Base-by-base conservation (phyloP, 2,888 invertebrate species). In the Sphinx pinastri region DNA sequence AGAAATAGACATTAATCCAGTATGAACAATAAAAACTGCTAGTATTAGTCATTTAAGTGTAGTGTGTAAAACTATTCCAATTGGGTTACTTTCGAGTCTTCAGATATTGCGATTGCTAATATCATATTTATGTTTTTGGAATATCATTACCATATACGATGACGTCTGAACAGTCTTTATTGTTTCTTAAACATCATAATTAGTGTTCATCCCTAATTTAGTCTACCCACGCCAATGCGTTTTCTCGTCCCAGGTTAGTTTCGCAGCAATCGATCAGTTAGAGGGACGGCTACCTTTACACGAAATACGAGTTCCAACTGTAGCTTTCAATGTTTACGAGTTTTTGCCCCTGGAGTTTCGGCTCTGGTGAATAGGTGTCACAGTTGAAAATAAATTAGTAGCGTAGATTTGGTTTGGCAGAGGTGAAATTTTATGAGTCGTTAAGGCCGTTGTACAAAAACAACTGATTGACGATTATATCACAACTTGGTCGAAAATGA, bases 261-360 rank as follows among this genome's bases (percentile, higher is more conserved):
- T 63, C 63, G 16, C 12, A 49, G 73, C 80, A 89, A 91, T 92
- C 86, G 84, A 90, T 92, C 91, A 92, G 84, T 73, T 78, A 86
- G 90, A 92, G 74, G 83, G 81, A 92, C 88, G 90, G 81, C 84
- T 81, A 85, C 90, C 89, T 86, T 88, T 86, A 82, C 76, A 78
- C 89, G 82, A 92, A 87, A 89, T 92, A 92, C 88, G 88, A 83
- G 76, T 79, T 76, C 87, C 88, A 82, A 76, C 80, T 76, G 81
- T 76, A 78, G 49, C 49, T 63, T 63, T 73, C 71, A 71, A 76
- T 85, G 85, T 90, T 90, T 89, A 90, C 87, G 85, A 80, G 80
- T 79, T 84, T 81, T 84, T 82, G 57, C 13, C 19, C 14, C 54
- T 38, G 19, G 55, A 63, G 16, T 52, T 69, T 69, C 45, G 51